A percentile compares a stretch with the other conserved stretches of the same genome.
Evolutionary conservation across 2,888 invertebrate species (phyloP).

Genomic region (Rhagonycha lutea): DNA sequence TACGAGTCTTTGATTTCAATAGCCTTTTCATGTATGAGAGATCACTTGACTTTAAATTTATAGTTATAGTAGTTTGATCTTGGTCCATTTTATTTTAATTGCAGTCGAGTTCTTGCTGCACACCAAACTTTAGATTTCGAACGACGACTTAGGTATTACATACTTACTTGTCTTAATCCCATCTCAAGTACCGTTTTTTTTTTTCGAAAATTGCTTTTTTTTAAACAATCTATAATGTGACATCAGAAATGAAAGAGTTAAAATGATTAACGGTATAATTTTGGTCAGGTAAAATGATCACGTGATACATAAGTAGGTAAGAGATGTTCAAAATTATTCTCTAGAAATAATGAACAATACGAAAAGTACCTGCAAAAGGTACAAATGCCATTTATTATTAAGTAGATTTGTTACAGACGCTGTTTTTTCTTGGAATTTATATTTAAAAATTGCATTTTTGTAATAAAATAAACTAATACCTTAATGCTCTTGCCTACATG

Average conservation of each 20-base stretch:
- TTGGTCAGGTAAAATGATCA: conserved; percentile 17
- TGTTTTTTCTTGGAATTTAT: neutral
- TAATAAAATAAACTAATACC: neutral
- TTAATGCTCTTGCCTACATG: neutral
- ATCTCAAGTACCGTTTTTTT: neutral
- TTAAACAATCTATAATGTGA: neutral
- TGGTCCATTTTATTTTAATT: neutral
- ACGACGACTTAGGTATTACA: too few relatives aligned
- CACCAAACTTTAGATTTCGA: too few relatives aligned
- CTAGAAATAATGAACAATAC: conserved; percentile 18
- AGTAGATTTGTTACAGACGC: conserved; percentile 24
- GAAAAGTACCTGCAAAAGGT: conserved; percentile 22
- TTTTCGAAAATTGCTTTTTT: neutral
- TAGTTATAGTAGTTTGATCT: conserved; percentile 7
- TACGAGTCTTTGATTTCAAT: conserved; percentile 24
- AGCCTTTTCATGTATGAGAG: conserved; percentile 14
- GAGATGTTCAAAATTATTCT: conserved; percentile 8
- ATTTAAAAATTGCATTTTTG: neutral
- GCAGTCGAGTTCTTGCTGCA: neutral
- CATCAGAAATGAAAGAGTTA: neutral
- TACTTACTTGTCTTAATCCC: neutral
- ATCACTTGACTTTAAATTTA: conserved; percentile 25
- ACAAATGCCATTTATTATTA: conserved; percentile 19
- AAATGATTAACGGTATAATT: neutral
- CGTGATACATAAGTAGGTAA: conserved; percentile 11